phyloP scores from a whole-genome alignment of 1,140 invertebrate genomes.

The Macrosteles quadrilineatus region DNA sequence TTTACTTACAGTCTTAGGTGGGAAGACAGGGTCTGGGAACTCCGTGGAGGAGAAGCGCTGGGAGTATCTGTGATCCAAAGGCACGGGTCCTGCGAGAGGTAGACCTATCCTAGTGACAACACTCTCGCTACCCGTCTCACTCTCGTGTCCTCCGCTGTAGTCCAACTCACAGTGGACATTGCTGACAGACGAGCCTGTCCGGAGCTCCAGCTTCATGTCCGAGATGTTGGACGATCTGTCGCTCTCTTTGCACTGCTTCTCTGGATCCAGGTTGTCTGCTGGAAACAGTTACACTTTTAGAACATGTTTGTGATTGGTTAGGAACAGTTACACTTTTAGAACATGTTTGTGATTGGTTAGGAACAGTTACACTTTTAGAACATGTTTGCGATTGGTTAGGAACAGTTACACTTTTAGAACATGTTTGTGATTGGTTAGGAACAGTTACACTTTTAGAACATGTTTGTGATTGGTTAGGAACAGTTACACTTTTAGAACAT shows the following conservation, averaged over 20 bases:
- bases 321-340: no score
- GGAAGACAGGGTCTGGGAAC: slow-evolving; percentile 79
- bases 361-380: no score
- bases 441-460: no score
- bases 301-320: no score
- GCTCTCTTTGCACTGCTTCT: slow-evolving; percentile 81
- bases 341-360: no score
- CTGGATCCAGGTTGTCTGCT: slow-evolving; percentile 60
- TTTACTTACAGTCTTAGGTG: slow-evolving; percentile 58
- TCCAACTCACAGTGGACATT: slow-evolving; percentile 51
- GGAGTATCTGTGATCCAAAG: slow-evolving; percentile 56
- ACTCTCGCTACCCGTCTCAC: slow-evolving; percentile 55
- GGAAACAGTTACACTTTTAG: slow-evolving; percentile 17
- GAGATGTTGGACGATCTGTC: slow-evolving; percentile 88
- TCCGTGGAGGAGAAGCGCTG: slow-evolving; percentile 81
- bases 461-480: no score
- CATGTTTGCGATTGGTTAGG: no score
- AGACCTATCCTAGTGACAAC: slow-evolving; percentile 56
- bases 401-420: no score
- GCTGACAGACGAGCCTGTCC: slow-evolving; percentile 78
- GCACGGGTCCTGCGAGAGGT: slow-evolving; percentile 71
- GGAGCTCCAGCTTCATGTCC: slow-evolving; percentile 84
- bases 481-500: no score
- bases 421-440: no score
- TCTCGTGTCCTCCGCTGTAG: slow-evolving; percentile 56